These are phyloP conservation scores for Macrosteles quadrilineatus DNA, from an alignment of 1,140 invertebrate species.

Conservation along the genomic window DNA sequence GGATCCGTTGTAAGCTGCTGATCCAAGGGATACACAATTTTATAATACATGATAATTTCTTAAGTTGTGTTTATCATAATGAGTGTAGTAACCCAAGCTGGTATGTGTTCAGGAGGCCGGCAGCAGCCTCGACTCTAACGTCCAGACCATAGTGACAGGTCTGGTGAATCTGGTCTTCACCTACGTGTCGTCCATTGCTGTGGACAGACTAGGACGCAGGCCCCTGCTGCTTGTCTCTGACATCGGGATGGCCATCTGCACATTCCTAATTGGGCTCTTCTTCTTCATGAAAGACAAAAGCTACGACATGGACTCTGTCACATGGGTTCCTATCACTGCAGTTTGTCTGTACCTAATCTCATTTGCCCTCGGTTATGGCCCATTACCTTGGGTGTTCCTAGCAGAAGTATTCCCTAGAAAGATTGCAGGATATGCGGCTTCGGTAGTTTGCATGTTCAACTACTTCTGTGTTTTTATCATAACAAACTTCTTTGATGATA, in stretches of 20 bases:
- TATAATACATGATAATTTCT: no score
- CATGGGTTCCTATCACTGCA: conserved; percentile 70
- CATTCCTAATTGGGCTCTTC: conserved; percentile 61
- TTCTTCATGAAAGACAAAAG: conserved; percentile 61
- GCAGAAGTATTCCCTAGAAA: conserved; percentile 73
- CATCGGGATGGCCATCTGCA: conserved; percentile 61
- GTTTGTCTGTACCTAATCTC: conserved; percentile 73
- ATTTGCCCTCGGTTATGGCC: conserved; percentile 76
- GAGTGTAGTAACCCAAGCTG: no score
- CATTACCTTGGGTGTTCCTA: conserved; percentile 79
- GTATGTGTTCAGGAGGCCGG: conserved; percentile 53
- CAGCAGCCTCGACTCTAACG: conserved; percentile 55
- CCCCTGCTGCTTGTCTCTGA: conserved; percentile 67
- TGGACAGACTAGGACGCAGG: conserved; percentile 67
- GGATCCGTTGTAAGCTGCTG: no score
- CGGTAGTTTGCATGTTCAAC: conserved; percentile 73
- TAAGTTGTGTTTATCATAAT: no score
- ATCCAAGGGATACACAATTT: no score
- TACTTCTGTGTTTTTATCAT: conserved; percentile 81
- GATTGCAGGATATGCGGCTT: conserved; percentile 72
- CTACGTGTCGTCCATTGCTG: conserved; percentile 66
- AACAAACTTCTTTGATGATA: conserved; percentile 72
- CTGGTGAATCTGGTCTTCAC: conserved; percentile 74
- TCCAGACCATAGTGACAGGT: conserved; percentile 73
- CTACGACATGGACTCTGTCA: conserved; percentile 54